Evolutionary conservation across 2,113 vertebrate species (phyloP).

Genomic region (Laticauda laticaudata): DNA sequence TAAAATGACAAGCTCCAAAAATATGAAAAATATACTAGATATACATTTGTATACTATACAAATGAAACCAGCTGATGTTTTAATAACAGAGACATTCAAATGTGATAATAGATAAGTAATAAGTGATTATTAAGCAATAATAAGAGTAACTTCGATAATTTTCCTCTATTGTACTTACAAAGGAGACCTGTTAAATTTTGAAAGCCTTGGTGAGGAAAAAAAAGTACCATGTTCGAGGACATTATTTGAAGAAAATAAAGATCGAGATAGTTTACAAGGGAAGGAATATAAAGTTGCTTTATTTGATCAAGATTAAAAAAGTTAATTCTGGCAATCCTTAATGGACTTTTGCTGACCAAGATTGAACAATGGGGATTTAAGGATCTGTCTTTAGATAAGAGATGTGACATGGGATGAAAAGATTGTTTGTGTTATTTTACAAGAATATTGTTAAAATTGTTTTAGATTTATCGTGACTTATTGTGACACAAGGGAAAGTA

Average conservation of each 20-base stretch:
- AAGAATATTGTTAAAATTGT: not conserved
- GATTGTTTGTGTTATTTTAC: too few species aligned
- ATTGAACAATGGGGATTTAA: not conserved
- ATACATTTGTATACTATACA: not conserved
- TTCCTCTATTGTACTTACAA: not conserved
- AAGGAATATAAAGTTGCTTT: not conserved
- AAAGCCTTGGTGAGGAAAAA: not conserved
- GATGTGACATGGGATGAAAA: too few species aligned
- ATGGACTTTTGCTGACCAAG: not conserved
- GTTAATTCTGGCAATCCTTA: not conserved
- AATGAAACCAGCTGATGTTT: not conserved
- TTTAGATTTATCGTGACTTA: not conserved
- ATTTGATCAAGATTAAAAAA: not conserved
- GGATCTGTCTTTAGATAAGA: too few species aligned
- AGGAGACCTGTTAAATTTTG: not conserved
- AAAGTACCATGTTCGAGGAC: not conserved
- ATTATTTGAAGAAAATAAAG: not conserved
- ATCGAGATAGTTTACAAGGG: not conserved
- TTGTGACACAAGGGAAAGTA: not conserved
- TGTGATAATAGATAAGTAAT: not conserved
- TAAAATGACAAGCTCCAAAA: not conserved
- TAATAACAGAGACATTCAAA: not conserved
- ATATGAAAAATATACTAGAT: too few species aligned
- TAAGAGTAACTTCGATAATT: not conserved
- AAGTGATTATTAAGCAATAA: not conserved